A percentile compares a stretch with the other conserved stretches of the same genome.
These are phyloP conservation scores for Dinocampus coccinellae DNA, from an alignment of 2,888 invertebrate genomes.

Conservation along the genomic window DNA sequence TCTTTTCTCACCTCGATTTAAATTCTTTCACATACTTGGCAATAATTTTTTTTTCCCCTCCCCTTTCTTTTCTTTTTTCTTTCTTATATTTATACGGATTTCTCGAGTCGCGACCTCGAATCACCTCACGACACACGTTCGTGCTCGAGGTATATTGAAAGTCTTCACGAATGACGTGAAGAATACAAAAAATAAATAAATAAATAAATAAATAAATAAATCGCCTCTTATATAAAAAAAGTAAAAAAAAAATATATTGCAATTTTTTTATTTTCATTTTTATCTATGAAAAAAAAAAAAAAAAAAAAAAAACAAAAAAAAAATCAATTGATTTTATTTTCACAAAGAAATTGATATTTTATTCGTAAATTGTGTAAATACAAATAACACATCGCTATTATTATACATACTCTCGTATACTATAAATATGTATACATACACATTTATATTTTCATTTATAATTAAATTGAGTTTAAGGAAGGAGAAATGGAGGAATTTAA, in stretches of 20 bases:
- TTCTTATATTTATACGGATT: not conserved
- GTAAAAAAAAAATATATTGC: no score
- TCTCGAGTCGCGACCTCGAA: slow-evolving; percentile 23
- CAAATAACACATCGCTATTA: slow-evolving; percentile 48
- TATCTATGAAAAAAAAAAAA: not conserved
- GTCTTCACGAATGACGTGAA: not conserved
- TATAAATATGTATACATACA: slow-evolving; percentile 39
- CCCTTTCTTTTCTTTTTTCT: slow-evolving; percentile 6
- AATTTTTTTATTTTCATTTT: slow-evolving; percentile 13
- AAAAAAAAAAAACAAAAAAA: no score
- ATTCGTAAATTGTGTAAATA: slow-evolving; percentile 35
- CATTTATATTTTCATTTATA: slow-evolving; percentile 12
- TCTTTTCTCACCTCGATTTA: not conserved
- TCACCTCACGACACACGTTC: slow-evolving; percentile 4
- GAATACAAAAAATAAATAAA: slow-evolving; percentile 1
- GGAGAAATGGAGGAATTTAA: no score
- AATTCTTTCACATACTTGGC: not conserved
- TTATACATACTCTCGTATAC: slow-evolving; percentile 34
- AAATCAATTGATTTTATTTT: slow-evolving; percentile 58
- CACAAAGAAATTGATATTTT: slow-evolving; percentile 53
- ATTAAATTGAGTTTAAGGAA: not conserved
- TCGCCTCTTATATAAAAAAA: no score
- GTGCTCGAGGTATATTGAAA: not conserved
- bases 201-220: not conserved
- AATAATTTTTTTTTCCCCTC: not conserved